phyloP scores from a whole-genome alignment of 2,888 invertebrate species.

The Lamellibrachia columna region DNA sequence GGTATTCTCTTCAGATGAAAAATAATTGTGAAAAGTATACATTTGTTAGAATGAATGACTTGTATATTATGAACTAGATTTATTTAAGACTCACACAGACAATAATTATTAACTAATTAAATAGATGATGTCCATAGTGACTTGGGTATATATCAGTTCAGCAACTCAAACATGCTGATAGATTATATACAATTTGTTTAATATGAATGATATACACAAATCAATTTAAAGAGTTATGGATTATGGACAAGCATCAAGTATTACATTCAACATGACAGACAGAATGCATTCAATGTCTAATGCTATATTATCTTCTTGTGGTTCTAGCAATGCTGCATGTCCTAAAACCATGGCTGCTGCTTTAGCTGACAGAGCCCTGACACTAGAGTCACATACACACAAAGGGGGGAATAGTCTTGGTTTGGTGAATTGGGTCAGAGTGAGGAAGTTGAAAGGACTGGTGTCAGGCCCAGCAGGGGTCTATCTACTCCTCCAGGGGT shows the following conservation, averaged over 20 bases:
- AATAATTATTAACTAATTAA: too few relatives aligned
- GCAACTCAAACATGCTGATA: too few relatives aligned
- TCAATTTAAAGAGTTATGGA: background rate
- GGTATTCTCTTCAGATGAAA: too few relatives aligned
- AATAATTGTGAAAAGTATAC: too few relatives aligned
- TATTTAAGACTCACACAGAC: too few relatives aligned
- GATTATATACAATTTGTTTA: too few relatives aligned
- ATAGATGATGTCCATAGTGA: too few relatives aligned
- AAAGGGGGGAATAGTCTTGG: background rate
- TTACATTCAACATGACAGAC: background rate
- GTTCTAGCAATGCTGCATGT: background rate
- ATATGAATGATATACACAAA: too few relatives aligned
- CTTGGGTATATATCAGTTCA: too few relatives aligned
- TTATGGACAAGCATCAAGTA: background rate
- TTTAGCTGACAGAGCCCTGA: too few relatives aligned
- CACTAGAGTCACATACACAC: background rate
- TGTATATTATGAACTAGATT: too few relatives aligned
- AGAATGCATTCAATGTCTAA: background rate
- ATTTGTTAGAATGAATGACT: too few relatives aligned
- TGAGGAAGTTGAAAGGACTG: background rate
- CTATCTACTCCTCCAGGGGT: background rate
- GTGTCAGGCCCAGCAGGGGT: background rate
- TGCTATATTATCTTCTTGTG: background rate
- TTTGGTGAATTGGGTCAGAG: background rate
- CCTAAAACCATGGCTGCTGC: background rate